A percentile compares a stretch with the other conserved stretches of the same genome.
These are phyloP conservation scores for Rousettus leschenaultii DNA, from an alignment of 2,113 vertebrate species.

Conservation along the genomic window DNA sequence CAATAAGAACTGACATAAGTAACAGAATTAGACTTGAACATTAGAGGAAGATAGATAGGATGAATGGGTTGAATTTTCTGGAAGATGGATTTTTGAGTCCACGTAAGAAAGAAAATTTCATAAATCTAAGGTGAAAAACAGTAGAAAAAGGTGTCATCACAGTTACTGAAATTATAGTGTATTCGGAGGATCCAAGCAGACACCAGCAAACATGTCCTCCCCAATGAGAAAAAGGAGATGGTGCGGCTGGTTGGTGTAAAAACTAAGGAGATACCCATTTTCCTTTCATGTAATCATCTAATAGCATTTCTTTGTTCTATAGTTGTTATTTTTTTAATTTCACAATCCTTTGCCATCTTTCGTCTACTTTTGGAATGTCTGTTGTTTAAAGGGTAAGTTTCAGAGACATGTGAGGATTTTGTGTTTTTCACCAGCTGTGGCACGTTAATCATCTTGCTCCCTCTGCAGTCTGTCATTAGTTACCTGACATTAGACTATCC, in stretches of 20 bases:
- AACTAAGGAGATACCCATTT: neutral
- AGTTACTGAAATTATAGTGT: neutral
- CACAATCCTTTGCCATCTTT: neutral
- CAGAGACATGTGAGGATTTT: conserved; percentile 38
- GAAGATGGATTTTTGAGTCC: neutral
- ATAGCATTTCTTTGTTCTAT: neutral
- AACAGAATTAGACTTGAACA: neutral
- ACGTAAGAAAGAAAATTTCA: neutral
- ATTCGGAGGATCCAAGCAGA: neutral
- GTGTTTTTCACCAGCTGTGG: conserved; percentile 69
- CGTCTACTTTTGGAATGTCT: neutral
- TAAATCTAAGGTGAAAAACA: neutral
- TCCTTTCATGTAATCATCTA: neutral
- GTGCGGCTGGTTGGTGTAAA: neutral
- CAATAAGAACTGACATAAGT: neutral
- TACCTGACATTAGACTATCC: conserved; percentile 49
- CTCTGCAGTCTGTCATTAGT: conserved; percentile 62
- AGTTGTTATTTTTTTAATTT: neutral
- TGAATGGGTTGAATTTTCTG: neutral
- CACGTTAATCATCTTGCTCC: conserved; percentile 73
- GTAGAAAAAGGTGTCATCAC: neutral
- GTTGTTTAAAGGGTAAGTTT: neutral
- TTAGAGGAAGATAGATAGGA: neutral
- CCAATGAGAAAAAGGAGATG: neutral
- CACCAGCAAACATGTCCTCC: neutral